Evolutionary conservation across 1,140 invertebrate species (phyloP).

Genomic region (Microvelia longipes): DNA sequence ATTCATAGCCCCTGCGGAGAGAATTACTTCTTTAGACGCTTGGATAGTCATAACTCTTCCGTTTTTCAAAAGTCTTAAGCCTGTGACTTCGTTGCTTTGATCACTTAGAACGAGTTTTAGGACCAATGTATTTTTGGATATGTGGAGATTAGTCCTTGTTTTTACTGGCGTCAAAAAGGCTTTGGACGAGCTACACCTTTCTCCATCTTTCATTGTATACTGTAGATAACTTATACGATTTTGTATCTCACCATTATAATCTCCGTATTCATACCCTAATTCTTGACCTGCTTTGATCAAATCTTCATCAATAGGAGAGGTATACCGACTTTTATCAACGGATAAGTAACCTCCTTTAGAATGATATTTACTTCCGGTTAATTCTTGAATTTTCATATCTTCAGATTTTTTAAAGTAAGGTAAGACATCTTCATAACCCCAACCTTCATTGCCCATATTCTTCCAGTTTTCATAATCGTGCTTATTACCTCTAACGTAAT

Average conservation of each 20-base stretch:
- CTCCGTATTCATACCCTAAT: slow-evolving; percentile 47
- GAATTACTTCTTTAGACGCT: slow-evolving; percentile 40
- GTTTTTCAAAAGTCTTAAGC: slow-evolving; percentile 36
- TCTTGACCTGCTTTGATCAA: slow-evolving; percentile 51
- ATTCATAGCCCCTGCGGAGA: slow-evolving; percentile 44
- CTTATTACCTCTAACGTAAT: slow-evolving; percentile 54
- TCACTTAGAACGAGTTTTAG: slow-evolving; percentile 39
- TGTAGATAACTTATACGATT: slow-evolving; percentile 19
- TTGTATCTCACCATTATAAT: slow-evolving; percentile 56
- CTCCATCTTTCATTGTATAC: slow-evolving; percentile 31
- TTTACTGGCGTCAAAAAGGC: slow-evolving; percentile 44
- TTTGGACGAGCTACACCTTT: slow-evolving; percentile 22
- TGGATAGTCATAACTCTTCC: slow-evolving; percentile 27
- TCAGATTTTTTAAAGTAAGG: slow-evolving; percentile 32
- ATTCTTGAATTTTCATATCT: slow-evolving; percentile 32
- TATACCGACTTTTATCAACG: slow-evolving; percentile 2
- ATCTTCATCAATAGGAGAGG: slow-evolving; percentile 27
- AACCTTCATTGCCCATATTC: slow-evolving; percentile 34
- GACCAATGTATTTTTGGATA: slow-evolving; percentile 32
- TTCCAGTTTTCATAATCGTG: slow-evolving; percentile 49
- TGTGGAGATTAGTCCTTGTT: slow-evolving; percentile 29
- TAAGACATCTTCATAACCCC: slow-evolving; percentile 43
- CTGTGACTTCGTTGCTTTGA: slow-evolving; percentile 37
- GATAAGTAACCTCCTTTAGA: background rate
- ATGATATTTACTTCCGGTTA: slow-evolving; percentile 37